Percentiles rank a stretch among this genome's conserved stretches.
These are phyloP conservation scores for Limnothrissa miodon DNA, from an alignment of 2,113 vertebrate species.

Conservation along the genomic window DNA sequence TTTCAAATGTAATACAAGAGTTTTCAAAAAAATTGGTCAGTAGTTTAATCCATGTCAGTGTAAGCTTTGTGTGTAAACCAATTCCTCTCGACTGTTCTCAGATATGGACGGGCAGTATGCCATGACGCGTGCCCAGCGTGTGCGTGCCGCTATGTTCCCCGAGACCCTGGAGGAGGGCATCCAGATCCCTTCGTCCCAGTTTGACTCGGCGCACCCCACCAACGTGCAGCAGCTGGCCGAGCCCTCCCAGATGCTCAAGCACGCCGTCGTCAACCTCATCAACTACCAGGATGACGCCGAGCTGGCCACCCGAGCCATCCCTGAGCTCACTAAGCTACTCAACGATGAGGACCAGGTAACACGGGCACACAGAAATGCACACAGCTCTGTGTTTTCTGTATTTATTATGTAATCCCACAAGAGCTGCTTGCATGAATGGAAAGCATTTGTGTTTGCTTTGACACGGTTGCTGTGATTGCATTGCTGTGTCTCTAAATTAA, in stretches of 20 bases:
- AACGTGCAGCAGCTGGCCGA: slow-evolving; percentile 96
- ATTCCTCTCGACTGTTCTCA: slow-evolving; percentile 43
- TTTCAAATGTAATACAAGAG: neutral
- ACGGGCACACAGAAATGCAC: neutral
- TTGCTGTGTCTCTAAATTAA: too few species aligned
- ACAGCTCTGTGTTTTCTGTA: neutral
- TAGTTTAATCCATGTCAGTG: neutral
- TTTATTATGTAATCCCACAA: neutral
- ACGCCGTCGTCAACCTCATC: slow-evolving; percentile 97
- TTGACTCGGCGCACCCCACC: slow-evolving; percentile 92
- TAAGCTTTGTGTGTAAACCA: neutral
- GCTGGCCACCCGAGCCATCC: slow-evolving; percentile 94
- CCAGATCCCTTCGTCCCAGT: slow-evolving; percentile 92
- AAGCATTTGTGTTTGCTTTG: too few species aligned
- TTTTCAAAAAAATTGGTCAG: neutral
- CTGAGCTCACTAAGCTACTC: slow-evolving; percentile 95
- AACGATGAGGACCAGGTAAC: slow-evolving; percentile 95
- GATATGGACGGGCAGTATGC: slow-evolving; percentile 96
- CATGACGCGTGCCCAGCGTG: slow-evolving; percentile 97
- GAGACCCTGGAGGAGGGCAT: slow-evolving; percentile 96
- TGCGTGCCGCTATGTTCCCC: slow-evolving; percentile 97
- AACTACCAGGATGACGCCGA: slow-evolving; percentile 99
- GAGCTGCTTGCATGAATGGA: too few species aligned
- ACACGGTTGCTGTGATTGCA: too few species aligned
- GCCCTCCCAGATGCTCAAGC: slow-evolving; percentile 98